Percentiles rank a stretch among this genome's conserved stretches.
Evolutionary conservation across 2,113 vertebrate species (phyloP).

Genomic region (Chelonoidis abingdonii): DNA sequence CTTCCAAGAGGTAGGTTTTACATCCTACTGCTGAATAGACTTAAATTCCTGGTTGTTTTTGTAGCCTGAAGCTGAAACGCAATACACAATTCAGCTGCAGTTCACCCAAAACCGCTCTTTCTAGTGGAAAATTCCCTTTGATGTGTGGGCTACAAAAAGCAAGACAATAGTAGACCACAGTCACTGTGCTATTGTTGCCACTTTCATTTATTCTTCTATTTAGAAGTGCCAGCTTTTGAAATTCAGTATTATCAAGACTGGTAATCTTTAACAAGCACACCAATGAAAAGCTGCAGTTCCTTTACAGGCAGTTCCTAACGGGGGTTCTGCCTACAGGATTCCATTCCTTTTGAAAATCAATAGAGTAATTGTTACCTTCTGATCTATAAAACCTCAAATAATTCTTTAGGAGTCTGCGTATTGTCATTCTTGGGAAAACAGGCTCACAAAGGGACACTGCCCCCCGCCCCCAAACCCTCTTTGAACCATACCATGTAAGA

Average conservation of each 20-base stretch:
- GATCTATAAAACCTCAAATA: constrained; percentile 71
- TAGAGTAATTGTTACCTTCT: constrained; percentile 78
- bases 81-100: constrained; percentile 47
- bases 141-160: constrained; percentile 58
- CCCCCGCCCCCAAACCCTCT: constrained; percentile 50
- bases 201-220: constrained; percentile 68
- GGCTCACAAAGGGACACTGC: constrained; percentile 50
- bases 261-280: constrained; percentile 80
- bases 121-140: constrained; percentile 64
- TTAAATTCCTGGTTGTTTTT: constrained; percentile 66
- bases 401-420: constrained; percentile 69
- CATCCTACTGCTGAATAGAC: constrained; percentile 37
- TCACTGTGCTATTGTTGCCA: constrained; percentile 64
- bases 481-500: constrained; percentile 22
- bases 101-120: constrained; percentile 46
- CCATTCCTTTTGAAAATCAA: constrained; percentile 76
- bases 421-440: constrained; percentile 77
- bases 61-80: constrained; percentile 59
- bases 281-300: constrained; percentile 60
- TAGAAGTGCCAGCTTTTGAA: constrained; percentile 77
- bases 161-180: constrained; percentile 57
- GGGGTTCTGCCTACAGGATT: constrained; percentile 71
- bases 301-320: constrained; percentile 58
- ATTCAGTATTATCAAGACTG: constrained; percentile 73
- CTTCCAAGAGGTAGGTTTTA: constrained; percentile 50